phyloP scores from a whole-genome alignment of 2,113 vertebrate species.

The Bujurquina vittata region DNA sequence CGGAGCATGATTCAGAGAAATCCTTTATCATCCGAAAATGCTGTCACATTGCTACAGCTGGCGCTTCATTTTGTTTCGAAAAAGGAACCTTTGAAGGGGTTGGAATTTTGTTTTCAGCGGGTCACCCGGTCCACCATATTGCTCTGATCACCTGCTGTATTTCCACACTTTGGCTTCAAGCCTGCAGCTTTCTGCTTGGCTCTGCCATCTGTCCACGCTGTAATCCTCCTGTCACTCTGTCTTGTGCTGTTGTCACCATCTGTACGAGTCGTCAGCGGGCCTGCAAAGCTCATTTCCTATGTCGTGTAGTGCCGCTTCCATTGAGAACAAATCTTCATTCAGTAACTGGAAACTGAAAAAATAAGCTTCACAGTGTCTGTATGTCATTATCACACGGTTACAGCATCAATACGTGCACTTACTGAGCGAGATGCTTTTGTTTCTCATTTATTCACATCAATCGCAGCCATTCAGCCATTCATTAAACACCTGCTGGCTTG shows the following conservation, averaged over 20 bases:
- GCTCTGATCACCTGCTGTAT: slow-evolving; percentile 41
- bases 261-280: slow-evolving; percentile 29
- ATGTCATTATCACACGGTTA: not conserved
- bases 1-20: not conserved
- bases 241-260: slow-evolving; percentile 43
- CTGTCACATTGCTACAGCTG: slow-evolving; percentile 1
- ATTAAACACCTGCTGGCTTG: slow-evolving; percentile 70
- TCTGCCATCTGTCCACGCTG: slow-evolving; percentile 60
- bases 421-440: slow-evolving; percentile 25
- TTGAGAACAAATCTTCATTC: not conserved
- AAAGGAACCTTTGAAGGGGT: not conserved
- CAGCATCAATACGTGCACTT: slow-evolving; percentile 15
- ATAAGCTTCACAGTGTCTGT: not conserved
- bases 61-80: not conserved
- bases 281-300: slow-evolving; percentile 15
- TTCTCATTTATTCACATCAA: slow-evolving; percentile 61
- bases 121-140: slow-evolving; percentile 10
- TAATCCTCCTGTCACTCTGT: slow-evolving; percentile 61
- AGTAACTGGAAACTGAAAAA: not conserved
- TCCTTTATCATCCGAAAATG: not conserved
- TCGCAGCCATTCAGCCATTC: slow-evolving; percentile 57
- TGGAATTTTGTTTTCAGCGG: not conserved
- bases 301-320: not conserved
- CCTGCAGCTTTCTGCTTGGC: slow-evolving; percentile 10
- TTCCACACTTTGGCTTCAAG: slow-evolving; percentile 12